phyloP scores from a whole-genome alignment of 2,113 vertebrate species.

The Oryzias javanicus region DNA sequence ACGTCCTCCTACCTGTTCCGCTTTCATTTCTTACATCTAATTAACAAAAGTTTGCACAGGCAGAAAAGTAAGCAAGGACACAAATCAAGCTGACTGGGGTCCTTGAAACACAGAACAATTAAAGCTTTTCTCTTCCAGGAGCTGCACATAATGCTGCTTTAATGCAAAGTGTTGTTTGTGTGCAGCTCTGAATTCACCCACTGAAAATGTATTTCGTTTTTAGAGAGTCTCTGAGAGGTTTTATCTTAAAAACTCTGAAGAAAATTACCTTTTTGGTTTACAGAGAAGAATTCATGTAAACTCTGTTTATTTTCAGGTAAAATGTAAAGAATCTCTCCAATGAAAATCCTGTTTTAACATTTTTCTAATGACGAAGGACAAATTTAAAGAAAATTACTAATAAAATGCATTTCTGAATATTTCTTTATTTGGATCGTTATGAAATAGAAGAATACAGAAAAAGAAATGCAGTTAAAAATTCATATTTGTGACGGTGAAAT shows the following conservation, averaged over 20 bases:
- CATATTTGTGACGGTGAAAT: too few relatives aligned
- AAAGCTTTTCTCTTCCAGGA: constrained; percentile 4
- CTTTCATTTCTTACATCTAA: constrained; percentile 33
- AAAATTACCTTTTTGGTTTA: neutral
- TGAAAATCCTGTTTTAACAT: too few relatives aligned
- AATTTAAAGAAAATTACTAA: too few relatives aligned
- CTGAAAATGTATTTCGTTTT: neutral
- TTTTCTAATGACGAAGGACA: too few relatives aligned
- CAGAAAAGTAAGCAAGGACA: constrained; percentile 28
- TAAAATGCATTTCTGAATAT: too few relatives aligned
- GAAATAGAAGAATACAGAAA: neutral
- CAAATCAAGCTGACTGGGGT: neutral
- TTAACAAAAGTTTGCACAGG: constrained; percentile 16
- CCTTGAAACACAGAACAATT: constrained; percentile 19
- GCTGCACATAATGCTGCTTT: neutral
- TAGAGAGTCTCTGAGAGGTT: too few relatives aligned
- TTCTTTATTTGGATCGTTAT: too few relatives aligned
- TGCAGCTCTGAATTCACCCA: constrained; percentile 2
- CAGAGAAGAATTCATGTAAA: neutral
- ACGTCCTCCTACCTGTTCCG: constrained; percentile 12
- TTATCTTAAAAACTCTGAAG: neutral
- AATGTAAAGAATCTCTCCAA: too few relatives aligned
- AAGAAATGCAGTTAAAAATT: neutral
- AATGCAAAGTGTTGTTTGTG: neutral
- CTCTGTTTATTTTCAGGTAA: too few relatives aligned